Conservation (phyloP, 2,113 vertebrate species). For the Dermatemys mawii region DNA sequence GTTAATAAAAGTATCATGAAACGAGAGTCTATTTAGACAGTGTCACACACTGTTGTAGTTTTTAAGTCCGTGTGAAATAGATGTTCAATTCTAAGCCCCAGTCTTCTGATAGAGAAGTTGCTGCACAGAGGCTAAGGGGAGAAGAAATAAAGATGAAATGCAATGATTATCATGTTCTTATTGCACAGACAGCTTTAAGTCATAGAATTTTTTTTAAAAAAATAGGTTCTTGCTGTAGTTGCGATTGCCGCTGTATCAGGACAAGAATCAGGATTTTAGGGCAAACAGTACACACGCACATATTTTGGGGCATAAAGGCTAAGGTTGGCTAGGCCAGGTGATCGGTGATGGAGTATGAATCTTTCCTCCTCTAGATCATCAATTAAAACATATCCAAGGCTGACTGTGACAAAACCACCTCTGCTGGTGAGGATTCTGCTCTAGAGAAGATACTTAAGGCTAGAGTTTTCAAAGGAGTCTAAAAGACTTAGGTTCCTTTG, state of each 20-base stretch:
- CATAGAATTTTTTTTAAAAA: neutral
- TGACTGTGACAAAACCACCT: neutral
- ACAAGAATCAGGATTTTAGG: neutral
- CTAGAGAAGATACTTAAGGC: neutral
- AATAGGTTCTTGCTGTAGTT: neutral
- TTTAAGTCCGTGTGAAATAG: neutral
- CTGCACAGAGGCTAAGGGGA: neutral
- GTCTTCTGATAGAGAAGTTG: neutral
- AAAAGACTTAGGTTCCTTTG: neutral
- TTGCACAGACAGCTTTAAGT: neutral
- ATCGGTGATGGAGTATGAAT: neutral
- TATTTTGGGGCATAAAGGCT: accelerated
- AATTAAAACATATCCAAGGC: neutral
- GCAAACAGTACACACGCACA: neutral
- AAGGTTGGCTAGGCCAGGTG: neutral
- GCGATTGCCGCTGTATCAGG: neutral
- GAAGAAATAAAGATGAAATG: neutral
- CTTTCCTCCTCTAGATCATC: neutral
- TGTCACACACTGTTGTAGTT: neutral
- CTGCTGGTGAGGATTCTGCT: neutral
- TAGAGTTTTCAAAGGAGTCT: neutral
- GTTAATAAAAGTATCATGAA: neutral
- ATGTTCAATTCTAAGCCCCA: neutral
- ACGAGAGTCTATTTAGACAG: accelerated
- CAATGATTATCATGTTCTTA: neutral